phyloP scores from a whole-genome alignment of 2,797 vertebrate species.

The Falco biarmicus region DNA sequence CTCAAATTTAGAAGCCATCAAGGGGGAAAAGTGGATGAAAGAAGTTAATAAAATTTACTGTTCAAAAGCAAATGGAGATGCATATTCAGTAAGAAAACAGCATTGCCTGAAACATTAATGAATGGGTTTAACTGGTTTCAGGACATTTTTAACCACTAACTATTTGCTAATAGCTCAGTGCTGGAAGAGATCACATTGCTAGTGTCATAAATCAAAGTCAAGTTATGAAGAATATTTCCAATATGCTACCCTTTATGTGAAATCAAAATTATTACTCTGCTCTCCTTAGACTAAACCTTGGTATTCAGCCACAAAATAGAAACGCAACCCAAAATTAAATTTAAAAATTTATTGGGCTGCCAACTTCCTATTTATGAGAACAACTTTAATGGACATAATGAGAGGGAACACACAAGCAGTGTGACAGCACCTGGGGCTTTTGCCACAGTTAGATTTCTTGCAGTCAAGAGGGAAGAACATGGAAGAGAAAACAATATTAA shows the following conservation, averaged over 20 bases:
- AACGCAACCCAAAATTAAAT: not conserved
- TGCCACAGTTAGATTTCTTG: not conserved
- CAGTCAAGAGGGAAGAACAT: not conserved
- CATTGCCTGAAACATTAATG: not conserved
- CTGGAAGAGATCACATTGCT: not conserved
- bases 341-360: not conserved
- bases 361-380: not conserved
- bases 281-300: not conserved
- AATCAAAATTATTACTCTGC: not conserved
- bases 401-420: not conserved
- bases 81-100: not conserved
- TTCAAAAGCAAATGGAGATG: not conserved
- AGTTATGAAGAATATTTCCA: conserved; percentile 3
- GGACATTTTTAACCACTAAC: conserved; percentile 28
- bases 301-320: not conserved
- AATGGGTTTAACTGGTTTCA: conserved; percentile 6
- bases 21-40: not conserved
- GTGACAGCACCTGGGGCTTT: not conserved
- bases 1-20: not conserved
- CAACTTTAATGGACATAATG: not conserved
- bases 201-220: not conserved
- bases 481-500: not conserved
- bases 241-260: not conserved
- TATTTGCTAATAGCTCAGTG: conserved; percentile 12
- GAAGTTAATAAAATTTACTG: not conserved